Percentiles rank a stretch among this genome's conserved stretches.
These are phyloP conservation scores for Drosophila incognita DNA, from an alignment of 2,888 invertebrate species.

Conservation along the genomic window DNA sequence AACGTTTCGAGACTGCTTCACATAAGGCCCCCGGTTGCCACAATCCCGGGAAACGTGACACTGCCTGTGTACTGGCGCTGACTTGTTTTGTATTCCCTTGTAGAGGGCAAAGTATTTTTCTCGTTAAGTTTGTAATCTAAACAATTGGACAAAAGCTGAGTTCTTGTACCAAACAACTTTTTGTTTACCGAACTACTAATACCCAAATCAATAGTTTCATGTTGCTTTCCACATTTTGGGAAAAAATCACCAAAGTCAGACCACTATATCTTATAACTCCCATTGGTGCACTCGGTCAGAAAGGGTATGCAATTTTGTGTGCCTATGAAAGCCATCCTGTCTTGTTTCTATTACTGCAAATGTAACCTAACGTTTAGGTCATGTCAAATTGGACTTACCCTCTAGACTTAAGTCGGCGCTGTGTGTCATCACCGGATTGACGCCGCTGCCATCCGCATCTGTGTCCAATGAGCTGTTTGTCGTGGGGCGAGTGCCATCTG, in stretches of 20 bases:
- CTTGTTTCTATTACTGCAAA: constrained; percentile 17
- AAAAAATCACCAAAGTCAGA: neutral
- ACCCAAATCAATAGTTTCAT: neutral
- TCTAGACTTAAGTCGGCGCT: constrained; percentile 83
- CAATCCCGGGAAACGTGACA: neutral
- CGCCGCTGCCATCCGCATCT: constrained; percentile 71
- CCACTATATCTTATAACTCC: neutral
- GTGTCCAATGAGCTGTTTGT: constrained; percentile 69
- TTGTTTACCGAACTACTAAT: neutral
- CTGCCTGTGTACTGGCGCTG: constrained; percentile 2
- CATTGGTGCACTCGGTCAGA: neutral
- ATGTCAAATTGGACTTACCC: constrained; percentile 71
- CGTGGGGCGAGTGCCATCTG: constrained; percentile 57
- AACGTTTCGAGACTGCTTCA: constrained; percentile 11
- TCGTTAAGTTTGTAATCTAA: neutral
- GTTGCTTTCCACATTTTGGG: neutral
- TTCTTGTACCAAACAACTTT: neutral
- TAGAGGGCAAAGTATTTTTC: neutral
- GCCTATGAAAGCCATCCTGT: neutral
- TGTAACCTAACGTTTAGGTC: constrained; percentile 14
- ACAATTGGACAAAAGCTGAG: neutral
- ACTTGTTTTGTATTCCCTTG: constrained; percentile 7
- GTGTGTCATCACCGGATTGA: constrained; percentile 84
- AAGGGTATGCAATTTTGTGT: neutral
- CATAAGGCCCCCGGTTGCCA: constrained; percentile 3